These are phyloP conservation scores for Bombylius major DNA, from an alignment of 2,888 invertebrate species.

Conservation along the genomic window DNA sequence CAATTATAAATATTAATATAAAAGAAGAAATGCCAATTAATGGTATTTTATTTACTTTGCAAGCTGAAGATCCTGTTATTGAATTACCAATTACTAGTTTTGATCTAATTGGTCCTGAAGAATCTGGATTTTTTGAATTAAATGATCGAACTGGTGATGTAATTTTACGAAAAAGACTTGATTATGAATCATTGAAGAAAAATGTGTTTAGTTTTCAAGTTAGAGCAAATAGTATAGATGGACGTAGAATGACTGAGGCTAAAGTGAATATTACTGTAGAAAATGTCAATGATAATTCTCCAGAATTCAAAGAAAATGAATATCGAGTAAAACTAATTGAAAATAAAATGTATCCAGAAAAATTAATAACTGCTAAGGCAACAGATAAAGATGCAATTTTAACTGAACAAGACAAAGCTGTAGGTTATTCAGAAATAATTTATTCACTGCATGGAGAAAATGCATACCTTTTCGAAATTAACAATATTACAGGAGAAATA, in stretches of 20 bases:
- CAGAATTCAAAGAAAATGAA: slow-evolving; percentile 52
- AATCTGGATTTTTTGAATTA: slow-evolving; percentile 41
- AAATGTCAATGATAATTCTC: slow-evolving; percentile 68
- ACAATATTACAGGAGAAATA: slow-evolving; percentile 54
- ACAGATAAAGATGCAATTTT: slow-evolving; percentile 54
- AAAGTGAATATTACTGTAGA: slow-evolving; percentile 55
- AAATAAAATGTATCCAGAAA: slow-evolving; percentile 52
- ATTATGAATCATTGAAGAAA: slow-evolving; percentile 58
- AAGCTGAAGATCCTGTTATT: slow-evolving; percentile 58
- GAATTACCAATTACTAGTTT: slow-evolving; percentile 49
- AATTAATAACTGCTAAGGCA: slow-evolving; percentile 55
- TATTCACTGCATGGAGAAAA: slow-evolving; percentile 64
- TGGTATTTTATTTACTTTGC: slow-evolving; percentile 53
- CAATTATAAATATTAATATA: slow-evolving; percentile 51
- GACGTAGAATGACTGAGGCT: slow-evolving; percentile 46
- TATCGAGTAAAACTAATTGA: slow-evolving; percentile 61
- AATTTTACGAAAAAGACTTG: slow-evolving; percentile 57
- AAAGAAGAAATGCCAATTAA: slow-evolving; percentile 68
- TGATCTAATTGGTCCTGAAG: slow-evolving; percentile 43
- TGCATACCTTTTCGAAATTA: slow-evolving; percentile 57
- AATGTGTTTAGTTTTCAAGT: slow-evolving; percentile 41
- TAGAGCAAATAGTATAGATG: slow-evolving; percentile 38
- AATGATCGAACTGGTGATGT: slow-evolving; percentile 61
- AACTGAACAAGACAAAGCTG: slow-evolving; percentile 42
- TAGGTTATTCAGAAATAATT: slow-evolving; percentile 55